Evolutionary conservation across 2,888 invertebrate genomes (phyloP).

Genomic region (Euproctis similis): DNA sequence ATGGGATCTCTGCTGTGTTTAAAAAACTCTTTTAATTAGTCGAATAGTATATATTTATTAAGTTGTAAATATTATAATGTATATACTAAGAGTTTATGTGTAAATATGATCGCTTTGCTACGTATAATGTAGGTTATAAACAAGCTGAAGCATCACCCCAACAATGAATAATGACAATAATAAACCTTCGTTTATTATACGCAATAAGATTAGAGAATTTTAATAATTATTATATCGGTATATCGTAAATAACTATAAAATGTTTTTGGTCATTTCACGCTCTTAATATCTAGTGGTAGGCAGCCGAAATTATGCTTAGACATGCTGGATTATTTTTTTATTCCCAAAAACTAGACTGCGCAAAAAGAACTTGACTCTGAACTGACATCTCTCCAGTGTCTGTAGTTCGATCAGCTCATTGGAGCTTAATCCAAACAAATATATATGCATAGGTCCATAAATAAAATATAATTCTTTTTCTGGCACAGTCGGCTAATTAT

Average conservation of each 20-base stretch:
- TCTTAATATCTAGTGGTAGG: too few relatives aligned
- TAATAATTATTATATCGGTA: constrained; percentile 13
- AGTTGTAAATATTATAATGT: constrained; percentile 50
- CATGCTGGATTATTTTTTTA: too few relatives aligned
- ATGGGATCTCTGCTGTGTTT: constrained; percentile 74
- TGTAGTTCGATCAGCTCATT: too few relatives aligned
- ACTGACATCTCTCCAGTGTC: too few relatives aligned
- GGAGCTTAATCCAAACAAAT: too few relatives aligned
- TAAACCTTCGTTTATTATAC: constrained; percentile 49
- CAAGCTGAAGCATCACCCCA: constrained; percentile 10
- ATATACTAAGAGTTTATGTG: constrained; percentile 38
- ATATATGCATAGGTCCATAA: too few relatives aligned
- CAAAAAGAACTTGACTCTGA: too few relatives aligned
- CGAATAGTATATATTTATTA: constrained; percentile 49
- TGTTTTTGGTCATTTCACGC: too few relatives aligned
- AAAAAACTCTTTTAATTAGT: constrained; percentile 63
- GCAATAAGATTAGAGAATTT: constrained; percentile 29
- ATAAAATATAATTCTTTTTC: too few relatives aligned
- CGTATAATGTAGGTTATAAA: constrained; percentile 10
- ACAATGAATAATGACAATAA: constrained; percentile 66
- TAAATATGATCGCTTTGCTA: constrained; percentile 54
- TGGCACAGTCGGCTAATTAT: too few relatives aligned
- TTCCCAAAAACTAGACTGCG: too few relatives aligned
- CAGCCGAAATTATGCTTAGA: too few relatives aligned
- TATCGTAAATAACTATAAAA: constrained; percentile 6